Conservation (phyloP, 2,797 vertebrate genomes). For the Zalophus californianus region DNA sequence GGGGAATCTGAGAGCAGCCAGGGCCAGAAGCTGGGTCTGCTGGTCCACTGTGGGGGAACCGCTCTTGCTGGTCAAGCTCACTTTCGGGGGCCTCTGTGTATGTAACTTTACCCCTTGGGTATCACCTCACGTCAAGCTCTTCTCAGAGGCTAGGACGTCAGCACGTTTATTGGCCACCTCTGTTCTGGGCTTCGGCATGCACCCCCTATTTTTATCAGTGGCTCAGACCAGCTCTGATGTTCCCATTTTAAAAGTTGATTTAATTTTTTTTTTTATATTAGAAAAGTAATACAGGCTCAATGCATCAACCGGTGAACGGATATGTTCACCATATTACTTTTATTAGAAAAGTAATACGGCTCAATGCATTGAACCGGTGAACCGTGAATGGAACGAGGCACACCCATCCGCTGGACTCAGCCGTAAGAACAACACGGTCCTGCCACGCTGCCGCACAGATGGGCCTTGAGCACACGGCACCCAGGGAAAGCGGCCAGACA, state of each 20-base stretch:
- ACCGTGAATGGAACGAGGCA: rapidly evolving
- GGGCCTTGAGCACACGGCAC: rapidly evolving
- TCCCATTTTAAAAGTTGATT: neutral
- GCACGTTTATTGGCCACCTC: rapidly evolving
- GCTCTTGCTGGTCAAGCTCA: neutral
- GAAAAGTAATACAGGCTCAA: neutral
- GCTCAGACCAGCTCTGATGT: neutral
- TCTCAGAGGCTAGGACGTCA: neutral
- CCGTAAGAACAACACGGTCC: rapidly evolving
- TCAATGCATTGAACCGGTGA: rapidly evolving
- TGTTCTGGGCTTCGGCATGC: neutral
- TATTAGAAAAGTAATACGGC: neutral
- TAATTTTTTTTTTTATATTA: neutral
- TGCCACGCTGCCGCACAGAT: rapidly evolving
- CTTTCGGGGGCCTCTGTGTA: neutral
- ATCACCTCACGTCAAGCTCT: rapidly evolving
- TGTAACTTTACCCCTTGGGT: neutral
- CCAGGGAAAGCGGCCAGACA: neutral
- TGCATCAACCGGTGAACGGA: rapidly evolving
- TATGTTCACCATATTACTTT: too few species aligned
- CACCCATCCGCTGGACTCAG: rapidly evolving
- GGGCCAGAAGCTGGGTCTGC: rapidly evolving
- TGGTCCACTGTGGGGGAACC: rapidly evolving
- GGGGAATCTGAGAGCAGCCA: neutral
- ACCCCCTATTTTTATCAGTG: too few species aligned